Conservation (phyloP, 2,888 invertebrate species). For the Linnaemya vulpina region DNA sequence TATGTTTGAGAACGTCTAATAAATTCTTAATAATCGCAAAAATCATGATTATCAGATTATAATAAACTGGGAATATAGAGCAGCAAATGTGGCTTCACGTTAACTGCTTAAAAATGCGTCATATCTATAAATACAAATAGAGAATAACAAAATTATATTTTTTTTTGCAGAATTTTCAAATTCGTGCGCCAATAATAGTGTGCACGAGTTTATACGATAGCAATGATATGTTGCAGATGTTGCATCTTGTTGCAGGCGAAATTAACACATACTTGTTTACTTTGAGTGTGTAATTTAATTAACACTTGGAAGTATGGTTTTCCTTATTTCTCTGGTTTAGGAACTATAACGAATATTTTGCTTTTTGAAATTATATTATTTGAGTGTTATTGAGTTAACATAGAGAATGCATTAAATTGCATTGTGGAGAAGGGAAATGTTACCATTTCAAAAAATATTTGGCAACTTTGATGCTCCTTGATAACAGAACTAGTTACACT, state of each 20-base stretch:
- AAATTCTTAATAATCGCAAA: conserved; percentile 52
- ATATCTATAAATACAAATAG: conserved; percentile 74
- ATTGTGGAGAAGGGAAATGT: no score
- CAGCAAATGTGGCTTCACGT: conserved; percentile 72
- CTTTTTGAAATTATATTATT: no score
- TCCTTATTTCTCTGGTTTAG: conserved; percentile 15
- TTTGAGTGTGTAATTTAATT: conserved; percentile 48
- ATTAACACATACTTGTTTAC: conserved; percentile 42
- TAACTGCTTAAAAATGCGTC: conserved; percentile 75
- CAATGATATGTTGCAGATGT: conserved; percentile 71
- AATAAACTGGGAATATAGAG: conserved; percentile 76
- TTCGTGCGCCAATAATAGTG: neutral
- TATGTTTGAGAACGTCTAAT: conserved; percentile 48
- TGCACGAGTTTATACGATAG: conserved; percentile 28
- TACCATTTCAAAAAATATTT: no score
- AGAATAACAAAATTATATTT: conserved; percentile 56
- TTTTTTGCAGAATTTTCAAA: conserved; percentile 44
- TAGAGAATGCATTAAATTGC: no score
- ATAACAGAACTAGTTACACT: no score
- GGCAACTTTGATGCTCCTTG: no score
- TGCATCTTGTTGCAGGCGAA: conserved; percentile 48
- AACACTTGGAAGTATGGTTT: conserved; percentile 44
- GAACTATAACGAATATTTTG: conserved; percentile 37
- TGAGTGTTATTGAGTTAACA: no score
- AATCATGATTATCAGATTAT: conserved; percentile 76